Evolutionary conservation across 2,113 vertebrate species (phyloP), one percentile per base, ranked within the genome.

Genomic region (Psittacula cyanocephala): DNA sequence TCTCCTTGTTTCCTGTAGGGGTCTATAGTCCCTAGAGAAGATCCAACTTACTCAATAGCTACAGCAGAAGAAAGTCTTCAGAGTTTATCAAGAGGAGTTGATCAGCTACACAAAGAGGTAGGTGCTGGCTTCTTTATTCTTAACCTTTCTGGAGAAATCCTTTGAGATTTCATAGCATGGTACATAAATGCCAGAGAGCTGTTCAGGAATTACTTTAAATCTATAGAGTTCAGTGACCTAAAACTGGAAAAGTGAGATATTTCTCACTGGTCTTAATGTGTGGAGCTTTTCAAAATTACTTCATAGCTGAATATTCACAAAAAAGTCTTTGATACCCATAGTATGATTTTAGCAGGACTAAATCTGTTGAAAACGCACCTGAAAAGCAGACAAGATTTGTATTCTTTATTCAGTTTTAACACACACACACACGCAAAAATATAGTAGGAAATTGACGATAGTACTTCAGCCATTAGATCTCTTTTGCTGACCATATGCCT

Each of bases 71-170:
- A 84, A 64, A 95, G 92, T 72, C 78, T 98, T 18, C 65, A 79
- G 75, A 91, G 25, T 25, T 59, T 98, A 53, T 92, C 88, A 67
- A n/a, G 88, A 77, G 91, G 96, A 65, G 96, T 97, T 11, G 93
- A 97, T 62, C 82, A 89, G 22, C 88, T 99, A 20, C 93, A 98
- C 47, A 84, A 91, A 76, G 84, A 96, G 96, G 98, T 98, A 68
- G 52, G 86, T 80, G 31, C 28, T 63, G 65, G 7, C 7, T 60
- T 69, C 20, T 92, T 75, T 76, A 37, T 85, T 94, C 63, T 47
- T 82, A 68, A 19, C 11, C n/a, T 52, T 49, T 62, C 17, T 69
- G 62, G 37, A 79, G 28, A 79, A 68, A 70, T 62, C 2, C 23
- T 82, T 75, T 60, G 44, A 60, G 19, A 17, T 77, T 59, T 93